Percentiles rank a stretch among this genome's conserved stretches.
phyloP scores from a whole-genome alignment of 2,113 vertebrate genomes.

The Boulengeromyrus knoepffleri region DNA sequence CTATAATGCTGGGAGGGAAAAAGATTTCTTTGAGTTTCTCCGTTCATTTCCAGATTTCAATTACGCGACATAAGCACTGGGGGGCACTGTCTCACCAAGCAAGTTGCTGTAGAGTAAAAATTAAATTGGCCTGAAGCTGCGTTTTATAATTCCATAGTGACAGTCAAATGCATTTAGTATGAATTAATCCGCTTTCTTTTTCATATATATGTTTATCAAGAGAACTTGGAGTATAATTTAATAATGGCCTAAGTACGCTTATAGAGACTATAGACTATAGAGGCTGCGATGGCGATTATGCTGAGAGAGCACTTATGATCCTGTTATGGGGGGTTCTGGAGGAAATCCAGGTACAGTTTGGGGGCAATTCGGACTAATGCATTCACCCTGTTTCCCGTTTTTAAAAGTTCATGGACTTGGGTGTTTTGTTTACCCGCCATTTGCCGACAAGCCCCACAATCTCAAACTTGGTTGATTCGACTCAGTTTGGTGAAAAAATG shows the following conservation, averaged over 20 bases:
- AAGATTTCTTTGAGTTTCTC: not conserved
- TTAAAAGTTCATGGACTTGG: not conserved
- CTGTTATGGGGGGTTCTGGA: not conserved
- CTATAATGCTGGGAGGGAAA: not conserved
- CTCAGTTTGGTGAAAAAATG: not conserved
- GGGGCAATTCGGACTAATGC: not conserved
- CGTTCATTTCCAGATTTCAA: slow-evolving; percentile 25
- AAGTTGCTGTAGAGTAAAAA: not conserved
- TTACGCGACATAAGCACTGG: slow-evolving; percentile 46
- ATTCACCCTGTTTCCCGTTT: not conserved
- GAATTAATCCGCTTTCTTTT: not conserved
- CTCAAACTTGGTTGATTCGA: not conserved
- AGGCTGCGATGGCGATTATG: not conserved
- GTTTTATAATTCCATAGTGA: not conserved
- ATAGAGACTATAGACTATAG: not conserved
- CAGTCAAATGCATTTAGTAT: slow-evolving; percentile 2
- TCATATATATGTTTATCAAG: not conserved
- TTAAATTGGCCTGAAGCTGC: not conserved
- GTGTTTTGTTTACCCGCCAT: not conserved
- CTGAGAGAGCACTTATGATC: not conserved
- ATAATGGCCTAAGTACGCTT: not conserved
- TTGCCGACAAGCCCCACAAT: not conserved
- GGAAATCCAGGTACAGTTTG: not conserved
- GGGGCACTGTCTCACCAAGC: slow-evolving; percentile 54
- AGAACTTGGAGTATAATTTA: not conserved